A percentile compares a stretch with the other conserved stretches of the same genome.
Conservation (phyloP, 2,113 vertebrate genomes). For the Passer domesticus region DNA sequence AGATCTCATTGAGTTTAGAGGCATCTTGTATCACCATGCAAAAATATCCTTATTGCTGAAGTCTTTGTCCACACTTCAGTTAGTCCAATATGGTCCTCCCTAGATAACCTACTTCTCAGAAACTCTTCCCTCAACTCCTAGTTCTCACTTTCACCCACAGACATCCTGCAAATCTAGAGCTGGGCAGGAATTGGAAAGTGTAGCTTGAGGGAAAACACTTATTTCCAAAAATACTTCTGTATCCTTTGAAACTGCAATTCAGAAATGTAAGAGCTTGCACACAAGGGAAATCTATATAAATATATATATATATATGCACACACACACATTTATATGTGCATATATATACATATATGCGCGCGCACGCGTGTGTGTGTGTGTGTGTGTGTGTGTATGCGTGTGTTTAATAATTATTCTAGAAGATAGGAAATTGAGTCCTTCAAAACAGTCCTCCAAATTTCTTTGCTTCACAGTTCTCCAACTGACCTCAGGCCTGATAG, state of each 20-base stretch:
- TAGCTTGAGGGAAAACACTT: background rate
- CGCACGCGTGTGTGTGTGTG: no score
- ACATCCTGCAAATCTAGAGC: conserved; percentile 32
- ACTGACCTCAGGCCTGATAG: background rate
- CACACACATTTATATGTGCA: background rate
- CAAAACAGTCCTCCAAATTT: background rate
- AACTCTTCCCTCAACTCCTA: background rate
- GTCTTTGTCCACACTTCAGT: conserved; percentile 15
- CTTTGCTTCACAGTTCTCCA: background rate
- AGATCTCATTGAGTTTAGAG: conserved; percentile 16
- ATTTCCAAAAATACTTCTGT: background rate
- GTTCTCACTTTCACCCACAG: conserved; percentile 36
- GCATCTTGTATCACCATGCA: background rate
- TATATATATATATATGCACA: no score
- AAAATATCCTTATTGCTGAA: conserved; percentile 44
- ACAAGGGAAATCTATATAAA: background rate
- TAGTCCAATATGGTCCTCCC: conserved; percentile 3
- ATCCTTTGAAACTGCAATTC: background rate
- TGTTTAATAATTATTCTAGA: background rate
- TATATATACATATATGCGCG: no score
- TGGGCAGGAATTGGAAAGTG: background rate
- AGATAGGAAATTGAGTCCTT: background rate
- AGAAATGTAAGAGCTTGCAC: background rate
- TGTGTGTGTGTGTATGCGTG: background rate
- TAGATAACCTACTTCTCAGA: conserved; percentile 17